Evolutionary conservation across 2,888 invertebrate species (phyloP).

Genomic region (Euproctis similis): DNA sequence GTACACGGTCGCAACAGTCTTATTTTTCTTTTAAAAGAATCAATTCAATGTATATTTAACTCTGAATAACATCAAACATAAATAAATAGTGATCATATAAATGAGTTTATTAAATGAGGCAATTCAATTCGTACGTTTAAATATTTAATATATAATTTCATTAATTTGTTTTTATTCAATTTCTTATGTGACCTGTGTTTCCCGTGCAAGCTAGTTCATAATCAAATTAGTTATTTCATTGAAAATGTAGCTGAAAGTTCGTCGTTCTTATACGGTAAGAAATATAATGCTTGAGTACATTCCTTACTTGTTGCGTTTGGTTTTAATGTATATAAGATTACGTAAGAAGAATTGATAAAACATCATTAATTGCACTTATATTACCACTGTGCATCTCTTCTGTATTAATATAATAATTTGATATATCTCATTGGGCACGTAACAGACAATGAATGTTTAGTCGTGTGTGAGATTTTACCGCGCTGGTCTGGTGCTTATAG

Average conservation of each 20-base stretch:
- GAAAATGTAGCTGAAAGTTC: conserved; percentile 50
- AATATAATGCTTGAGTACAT: conserved; percentile 42
- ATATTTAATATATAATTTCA: conserved; percentile 11
- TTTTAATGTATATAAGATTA: conserved; percentile 45
- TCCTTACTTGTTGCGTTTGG: conserved; percentile 60
- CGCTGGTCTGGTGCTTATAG: too few species aligned
- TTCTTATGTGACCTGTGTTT: conserved; percentile 33
- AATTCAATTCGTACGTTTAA: too few species aligned
- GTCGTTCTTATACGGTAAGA: conserved; percentile 33
- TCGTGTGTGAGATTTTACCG: too few species aligned
- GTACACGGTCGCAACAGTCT: conserved; percentile 32
- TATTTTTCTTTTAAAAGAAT: conserved; percentile 9
- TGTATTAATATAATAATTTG: too few species aligned
- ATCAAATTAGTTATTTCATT: conserved; percentile 34
- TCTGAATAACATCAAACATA: not conserved
- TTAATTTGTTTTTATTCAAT: conserved; percentile 21
- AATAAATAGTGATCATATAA: too few species aligned
- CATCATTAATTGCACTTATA: conserved; percentile 14
- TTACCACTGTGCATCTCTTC: too few species aligned
- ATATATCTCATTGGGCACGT: too few species aligned
- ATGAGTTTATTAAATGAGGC: too few species aligned
- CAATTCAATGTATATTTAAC: conserved; percentile 12
- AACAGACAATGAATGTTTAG: too few species aligned
- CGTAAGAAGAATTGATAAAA: conserved; percentile 52
- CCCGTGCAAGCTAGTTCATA: conserved; percentile 33